Evolutionary conservation across 2,888 invertebrate genomes (phyloP), one percentile per base, ranked within the genome.

Genomic region (Nemoura dubitans): DNA sequence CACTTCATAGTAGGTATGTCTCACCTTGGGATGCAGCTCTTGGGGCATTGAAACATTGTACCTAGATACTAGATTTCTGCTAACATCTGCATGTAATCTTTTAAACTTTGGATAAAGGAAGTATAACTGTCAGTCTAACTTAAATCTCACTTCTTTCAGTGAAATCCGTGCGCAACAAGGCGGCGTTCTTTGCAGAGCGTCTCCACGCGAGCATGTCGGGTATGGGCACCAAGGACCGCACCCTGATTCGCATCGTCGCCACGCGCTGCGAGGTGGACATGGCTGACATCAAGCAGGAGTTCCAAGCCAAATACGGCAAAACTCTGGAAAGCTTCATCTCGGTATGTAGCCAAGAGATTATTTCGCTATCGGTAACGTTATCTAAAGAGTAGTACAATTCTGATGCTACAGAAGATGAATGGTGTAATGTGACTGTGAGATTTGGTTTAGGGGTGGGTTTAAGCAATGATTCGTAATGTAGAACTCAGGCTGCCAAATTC

Each of bases 171-270:
- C 95, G 95, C 90, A 96, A 97, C 91, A 95, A 96, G 91, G 93
- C 96, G 0, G 93, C 94, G 59, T 98, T 96, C 93, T 98, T 97
- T 92, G 98, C 98, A 0, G 96, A 96, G 90, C 94, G 96, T 80
- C 93, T 98, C 86, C 95, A 97, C 92, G 95, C 96, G 90, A 95
- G 96, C 86, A 97, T 98, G 97, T 96, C 96, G 90, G 98, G 98
- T 3, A 91, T 96, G 88, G 98, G 98, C 87, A 98, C 98, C 3
- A 96, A 97, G 90, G 98, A 98, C 91, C 93, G 94, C 84, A 95
- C 96, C 89, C 93, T 98, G 89, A 97, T 98, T 89, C 95, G 98
- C 90, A 92, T 98, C 87, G 94, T 98, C 89, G 96, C 97, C 83
- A 96, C 97, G 0, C 94, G 97, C 89, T 94, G 94, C 90, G 96